These are phyloP conservation scores for human DNA, from an alignment of 2,113 vertebrate genomes.

Conservation along the genomic window DNA sequence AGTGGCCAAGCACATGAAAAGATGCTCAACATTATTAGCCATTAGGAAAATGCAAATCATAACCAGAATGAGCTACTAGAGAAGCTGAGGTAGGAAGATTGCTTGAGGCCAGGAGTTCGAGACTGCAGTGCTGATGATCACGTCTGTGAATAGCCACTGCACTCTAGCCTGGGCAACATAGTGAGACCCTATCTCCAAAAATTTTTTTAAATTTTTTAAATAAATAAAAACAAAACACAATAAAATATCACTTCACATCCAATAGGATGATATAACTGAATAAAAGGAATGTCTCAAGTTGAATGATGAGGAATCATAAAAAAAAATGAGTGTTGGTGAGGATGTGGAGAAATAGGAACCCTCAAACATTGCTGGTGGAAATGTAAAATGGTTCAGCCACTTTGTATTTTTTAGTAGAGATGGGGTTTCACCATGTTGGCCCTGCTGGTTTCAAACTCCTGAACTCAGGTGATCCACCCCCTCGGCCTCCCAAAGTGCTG, in stretches of 20 bases:
- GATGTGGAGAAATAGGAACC: neutral
- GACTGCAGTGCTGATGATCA: neutral
- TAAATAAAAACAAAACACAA: neutral
- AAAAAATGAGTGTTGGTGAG: neutral
- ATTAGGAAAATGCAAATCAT: slow-evolving; percentile 8
- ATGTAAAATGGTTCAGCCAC: neutral
- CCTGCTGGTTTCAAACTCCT: too few species aligned
- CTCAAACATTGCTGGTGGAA: neutral
- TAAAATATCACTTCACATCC: neutral
- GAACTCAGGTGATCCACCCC: too few species aligned
- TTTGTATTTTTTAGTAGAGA: neutral
- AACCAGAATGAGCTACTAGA: neutral
- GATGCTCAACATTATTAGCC: neutral
- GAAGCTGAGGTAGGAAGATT: neutral
- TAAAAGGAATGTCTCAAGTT: too few species aligned
- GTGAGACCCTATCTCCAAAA: neutral
- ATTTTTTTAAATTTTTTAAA: neutral
- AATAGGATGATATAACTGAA: neutral
- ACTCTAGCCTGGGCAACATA: neutral
- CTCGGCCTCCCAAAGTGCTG: too few species aligned
- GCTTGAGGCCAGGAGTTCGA: neutral
- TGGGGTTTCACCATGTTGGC: too few species aligned
- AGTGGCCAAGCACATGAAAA: neutral
- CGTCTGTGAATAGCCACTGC: neutral
- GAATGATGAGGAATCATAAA: neutral